Percentiles rank a stretch among this genome's conserved stretches.
These are phyloP conservation scores for Cerceris ruficornis DNA, from an alignment of 2,888 invertebrate genomes.

Conservation along the genomic window DNA sequence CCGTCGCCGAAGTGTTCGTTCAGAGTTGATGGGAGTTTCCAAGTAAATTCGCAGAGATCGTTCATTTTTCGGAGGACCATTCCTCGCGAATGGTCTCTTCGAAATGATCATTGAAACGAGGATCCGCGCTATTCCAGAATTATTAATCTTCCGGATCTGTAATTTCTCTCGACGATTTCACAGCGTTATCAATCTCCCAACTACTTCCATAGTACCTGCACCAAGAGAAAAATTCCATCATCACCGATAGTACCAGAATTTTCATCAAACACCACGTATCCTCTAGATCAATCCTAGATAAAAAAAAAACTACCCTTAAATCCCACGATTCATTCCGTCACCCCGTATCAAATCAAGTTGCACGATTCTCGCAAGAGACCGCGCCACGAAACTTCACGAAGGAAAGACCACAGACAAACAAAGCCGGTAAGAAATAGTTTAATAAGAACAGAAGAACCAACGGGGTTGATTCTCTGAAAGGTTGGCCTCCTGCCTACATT, in stretches of 20 bases:
- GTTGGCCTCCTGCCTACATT: conserved; percentile 2
- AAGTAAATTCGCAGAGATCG: background rate
- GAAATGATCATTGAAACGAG: conserved; percentile 10
- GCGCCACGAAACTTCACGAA: background rate
- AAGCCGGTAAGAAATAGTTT: conserved; percentile 6
- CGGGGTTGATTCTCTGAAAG: conserved; percentile 27
- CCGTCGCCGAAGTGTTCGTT: background rate
- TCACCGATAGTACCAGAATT: background rate
- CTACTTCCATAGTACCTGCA: background rate
- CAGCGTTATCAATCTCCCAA: conserved; percentile 6
- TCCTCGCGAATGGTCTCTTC: background rate
- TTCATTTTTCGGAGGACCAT: background rate
- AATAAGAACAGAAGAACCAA: conserved; percentile 14
- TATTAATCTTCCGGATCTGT: background rate
- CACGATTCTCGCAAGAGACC: background rate
- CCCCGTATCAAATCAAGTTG: no score
- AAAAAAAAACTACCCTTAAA: no score
- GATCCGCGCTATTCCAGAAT: conserved; percentile 1
- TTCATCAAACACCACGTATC: no score
- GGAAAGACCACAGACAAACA: background rate
- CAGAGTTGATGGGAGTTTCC: background rate
- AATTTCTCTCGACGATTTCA: conserved; percentile 6
- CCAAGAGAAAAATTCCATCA: background rate
- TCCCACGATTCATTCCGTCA: no score
- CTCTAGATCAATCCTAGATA: no score